Evolutionary conservation across 1,140 invertebrate genomes (phyloP).

Genomic region (Papilio dardanus): DNA sequence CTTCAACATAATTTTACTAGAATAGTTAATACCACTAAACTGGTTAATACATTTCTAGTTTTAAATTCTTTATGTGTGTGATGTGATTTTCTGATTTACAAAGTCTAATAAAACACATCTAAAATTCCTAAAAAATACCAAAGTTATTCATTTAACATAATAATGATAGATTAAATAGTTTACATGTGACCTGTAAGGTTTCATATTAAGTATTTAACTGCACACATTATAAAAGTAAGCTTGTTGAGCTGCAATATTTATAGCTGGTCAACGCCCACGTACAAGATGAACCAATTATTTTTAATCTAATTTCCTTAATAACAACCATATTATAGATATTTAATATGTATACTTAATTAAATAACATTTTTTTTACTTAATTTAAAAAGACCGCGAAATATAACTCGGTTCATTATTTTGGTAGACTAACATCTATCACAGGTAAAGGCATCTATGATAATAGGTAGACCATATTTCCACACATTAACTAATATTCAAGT

Average conservation of each 20-base stretch:
- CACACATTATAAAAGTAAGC: slow-evolving; percentile 25
- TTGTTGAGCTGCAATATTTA: slow-evolving; percentile 30
- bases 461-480: not conserved
- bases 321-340: not conserved
- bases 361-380: no score
- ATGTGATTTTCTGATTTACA: no score
- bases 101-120: not conserved
- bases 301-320: slow-evolving; percentile 11
- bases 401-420: not conserved
- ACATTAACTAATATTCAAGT: not conserved
- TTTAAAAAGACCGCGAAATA: no score
- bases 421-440: not conserved
- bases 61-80: no score
- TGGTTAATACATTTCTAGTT: no score
- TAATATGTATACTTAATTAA: not conserved
- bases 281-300: slow-evolving; percentile 12
- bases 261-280: slow-evolving; percentile 14
- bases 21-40: no score
- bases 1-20: slow-evolving; percentile 4
- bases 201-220: slow-evolving; percentile 29
- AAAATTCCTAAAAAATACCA: not conserved
- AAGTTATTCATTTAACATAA: not conserved
- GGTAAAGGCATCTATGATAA: not conserved
- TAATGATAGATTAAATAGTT: not conserved
- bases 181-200: not conserved